These are phyloP conservation scores for Danio choprae DNA, from an alignment of 2,797 vertebrate species.

Conservation along the genomic window DNA sequence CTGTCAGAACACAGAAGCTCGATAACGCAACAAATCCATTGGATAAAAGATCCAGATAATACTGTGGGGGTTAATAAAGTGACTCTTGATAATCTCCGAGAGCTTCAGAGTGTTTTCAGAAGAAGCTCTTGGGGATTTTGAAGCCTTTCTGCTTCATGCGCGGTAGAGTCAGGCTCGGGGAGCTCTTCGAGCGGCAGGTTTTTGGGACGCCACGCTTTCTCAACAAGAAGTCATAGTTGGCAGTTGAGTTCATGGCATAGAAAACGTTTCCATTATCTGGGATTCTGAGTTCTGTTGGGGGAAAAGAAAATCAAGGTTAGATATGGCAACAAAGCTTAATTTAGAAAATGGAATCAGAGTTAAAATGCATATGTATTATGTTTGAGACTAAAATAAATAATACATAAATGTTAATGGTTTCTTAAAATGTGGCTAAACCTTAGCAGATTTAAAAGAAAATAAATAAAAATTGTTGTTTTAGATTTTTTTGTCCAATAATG, in stretches of 20 bases:
- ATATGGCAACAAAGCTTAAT: neutral
- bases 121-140: slow-evolving; percentile 89
- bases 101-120: slow-evolving; percentile 70
- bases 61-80: slow-evolving; percentile 41
- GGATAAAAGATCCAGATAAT: slow-evolving; percentile 24
- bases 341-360: neutral
- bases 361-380: neutral
- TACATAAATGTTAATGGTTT: neutral
- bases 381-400: neutral
- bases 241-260: slow-evolving; percentile 89
- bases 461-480: neutral
- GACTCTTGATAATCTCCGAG: slow-evolving; percentile 16
- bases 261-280: slow-evolving; percentile 89
- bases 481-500: neutral
- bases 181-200: slow-evolving; percentile 81
- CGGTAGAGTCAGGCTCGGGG: slow-evolving; percentile 87
- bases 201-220: slow-evolving; percentile 83
- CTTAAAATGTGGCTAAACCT: neutral
- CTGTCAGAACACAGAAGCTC: slow-evolving; percentile 28
- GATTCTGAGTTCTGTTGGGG: slow-evolving; percentile 83
- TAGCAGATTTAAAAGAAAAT: neutral
- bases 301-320: neutral
- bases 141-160: slow-evolving; percentile 90
- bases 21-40: slow-evolving; percentile 4
- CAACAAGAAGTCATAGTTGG: slow-evolving; percentile 89